A percentile compares a stretch with the other conserved stretches of the same genome.
Conservation (phyloP, 2,888 invertebrate genomes). For the Osmoderma eremita region DNA sequence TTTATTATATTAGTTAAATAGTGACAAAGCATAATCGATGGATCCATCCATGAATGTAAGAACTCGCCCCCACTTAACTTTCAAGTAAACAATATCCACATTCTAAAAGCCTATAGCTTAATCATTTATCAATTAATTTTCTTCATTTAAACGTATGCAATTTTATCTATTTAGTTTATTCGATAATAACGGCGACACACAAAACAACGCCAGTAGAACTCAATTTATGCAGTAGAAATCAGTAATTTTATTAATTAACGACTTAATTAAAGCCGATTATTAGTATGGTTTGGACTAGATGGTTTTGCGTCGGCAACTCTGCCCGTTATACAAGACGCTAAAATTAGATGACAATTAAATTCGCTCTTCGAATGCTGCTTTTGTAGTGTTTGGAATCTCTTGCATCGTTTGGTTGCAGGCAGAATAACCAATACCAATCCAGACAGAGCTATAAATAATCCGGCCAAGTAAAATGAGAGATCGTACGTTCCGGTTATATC, state of each 20-base stretch:
- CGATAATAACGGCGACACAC: conserved; percentile 1
- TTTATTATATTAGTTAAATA: too few relatives aligned
- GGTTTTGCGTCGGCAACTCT: conserved; percentile 47
- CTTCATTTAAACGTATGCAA: conserved; percentile 1
- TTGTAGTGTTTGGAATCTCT: conserved; percentile 54
- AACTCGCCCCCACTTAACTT: too few relatives aligned
- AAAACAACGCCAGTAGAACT: conserved; percentile 1
- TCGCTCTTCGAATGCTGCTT: conserved; percentile 56
- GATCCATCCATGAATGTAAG: too few relatives aligned
- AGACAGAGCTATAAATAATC: conserved; percentile 80
- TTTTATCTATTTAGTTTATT: conserved; percentile 6
- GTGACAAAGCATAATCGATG: too few relatives aligned
- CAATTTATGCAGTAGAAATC: not conserved
- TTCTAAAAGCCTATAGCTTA: conserved; percentile 6
- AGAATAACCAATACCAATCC: conserved; percentile 70
- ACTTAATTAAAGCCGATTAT: conserved; percentile 51
- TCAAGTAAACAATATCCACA: not conserved
- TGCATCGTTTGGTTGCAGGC: conserved; percentile 59
- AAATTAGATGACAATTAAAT: conserved; percentile 52
- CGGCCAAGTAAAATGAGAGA: conserved; percentile 83
- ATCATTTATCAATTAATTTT: conserved; percentile 6
- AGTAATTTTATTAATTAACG: not conserved
- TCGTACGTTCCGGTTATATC: conserved; percentile 82
- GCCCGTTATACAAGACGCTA: conserved; percentile 55
- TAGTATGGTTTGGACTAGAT: conserved; percentile 42